Percentiles rank a stretch among this genome's conserved stretches.
These are phyloP conservation scores for Phenganax subtilis DNA, from an alignment of 92 coral and sea anemone genomes.

Conservation along the genomic window DNA sequence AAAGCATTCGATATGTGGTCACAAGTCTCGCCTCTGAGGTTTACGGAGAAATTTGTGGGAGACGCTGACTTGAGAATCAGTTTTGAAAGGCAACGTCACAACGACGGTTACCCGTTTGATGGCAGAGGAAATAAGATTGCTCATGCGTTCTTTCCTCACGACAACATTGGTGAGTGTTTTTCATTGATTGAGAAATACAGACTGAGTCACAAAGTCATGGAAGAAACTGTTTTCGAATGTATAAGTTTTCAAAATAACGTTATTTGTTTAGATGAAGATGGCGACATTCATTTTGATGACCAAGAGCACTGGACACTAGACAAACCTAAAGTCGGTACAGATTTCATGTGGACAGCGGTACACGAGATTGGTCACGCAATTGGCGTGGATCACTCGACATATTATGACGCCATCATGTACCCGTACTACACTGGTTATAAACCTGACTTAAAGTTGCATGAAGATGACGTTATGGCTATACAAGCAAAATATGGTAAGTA, in stretches of 20 bases:
- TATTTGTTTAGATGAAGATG: conserved; percentile 24
- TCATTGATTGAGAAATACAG: not conserved
- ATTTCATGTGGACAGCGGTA: conserved; percentile 51
- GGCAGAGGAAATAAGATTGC: conserved; percentile 49
- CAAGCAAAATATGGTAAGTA: conserved; percentile 54
- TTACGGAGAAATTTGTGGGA: conserved; percentile 37
- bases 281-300: conserved; percentile 50
- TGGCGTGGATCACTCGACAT: conserved; percentile 56
- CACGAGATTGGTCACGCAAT: conserved; percentile 61
- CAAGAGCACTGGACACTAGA: conserved; percentile 35
- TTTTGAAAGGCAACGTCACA: conserved; percentile 35
- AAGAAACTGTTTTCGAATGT: not conserved
- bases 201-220: not conserved
- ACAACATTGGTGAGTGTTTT: conserved; percentile 28
- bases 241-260: not conserved
- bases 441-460: conserved; percentile 34
- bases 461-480: conserved; percentile 52
- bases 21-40: conserved; percentile 55
- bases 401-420: conserved; percentile 51
- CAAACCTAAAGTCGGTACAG: conserved; percentile 26
- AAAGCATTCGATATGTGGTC: conserved; percentile 58
- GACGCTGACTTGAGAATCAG: conserved; percentile 58
- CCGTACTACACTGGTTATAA: conserved; percentile 56
- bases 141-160: conserved; percentile 50
- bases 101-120: conserved; percentile 50